These are phyloP conservation scores for Sigmodon hispidus DNA, from an alignment of 2,113 vertebrate species.

Conservation along the genomic window DNA sequence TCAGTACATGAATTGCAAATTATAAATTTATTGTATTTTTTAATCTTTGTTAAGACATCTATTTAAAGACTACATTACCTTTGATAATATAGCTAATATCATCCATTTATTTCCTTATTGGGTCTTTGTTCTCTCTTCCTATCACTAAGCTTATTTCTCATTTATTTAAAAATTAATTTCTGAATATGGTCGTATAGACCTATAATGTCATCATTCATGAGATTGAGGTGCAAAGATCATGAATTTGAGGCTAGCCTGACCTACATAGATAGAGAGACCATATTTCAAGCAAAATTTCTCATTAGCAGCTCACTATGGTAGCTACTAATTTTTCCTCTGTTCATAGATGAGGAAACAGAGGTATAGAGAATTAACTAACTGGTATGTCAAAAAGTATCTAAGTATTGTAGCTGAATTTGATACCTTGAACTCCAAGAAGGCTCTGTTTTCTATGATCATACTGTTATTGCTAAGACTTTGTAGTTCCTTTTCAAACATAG, in stretches of 20 bases:
- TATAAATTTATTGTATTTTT: neutral
- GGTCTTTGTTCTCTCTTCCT: neutral
- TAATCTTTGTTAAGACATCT: neutral
- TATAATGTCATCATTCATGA: neutral
- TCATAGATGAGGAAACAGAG: neutral
- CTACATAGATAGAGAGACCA: neutral
- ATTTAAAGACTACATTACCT: conserved; percentile 29
- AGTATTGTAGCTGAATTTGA: neutral
- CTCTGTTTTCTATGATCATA: neutral
- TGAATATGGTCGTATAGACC: neutral
- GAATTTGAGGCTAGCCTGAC: neutral
- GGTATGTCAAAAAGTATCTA: neutral
- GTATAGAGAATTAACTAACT: neutral
- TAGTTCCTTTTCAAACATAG: neutral
- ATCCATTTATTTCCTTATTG: neutral
- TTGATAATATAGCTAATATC: conserved; percentile 12
- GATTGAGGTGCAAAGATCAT: neutral
- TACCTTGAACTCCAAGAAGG: neutral
- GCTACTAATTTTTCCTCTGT: neutral
- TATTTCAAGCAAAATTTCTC: neutral
- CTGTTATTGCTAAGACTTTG: conserved; percentile 2
- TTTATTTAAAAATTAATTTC: conserved; percentile 37
- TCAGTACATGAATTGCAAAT: conserved; percentile 16
- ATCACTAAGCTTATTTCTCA: conserved; percentile 8
- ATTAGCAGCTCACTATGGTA: neutral